Evolutionary conservation across 64 coral and sea anemone genomes (phyloP), one percentile per base, ranked within the genome.

Genomic region (Porites lutea): DNA sequence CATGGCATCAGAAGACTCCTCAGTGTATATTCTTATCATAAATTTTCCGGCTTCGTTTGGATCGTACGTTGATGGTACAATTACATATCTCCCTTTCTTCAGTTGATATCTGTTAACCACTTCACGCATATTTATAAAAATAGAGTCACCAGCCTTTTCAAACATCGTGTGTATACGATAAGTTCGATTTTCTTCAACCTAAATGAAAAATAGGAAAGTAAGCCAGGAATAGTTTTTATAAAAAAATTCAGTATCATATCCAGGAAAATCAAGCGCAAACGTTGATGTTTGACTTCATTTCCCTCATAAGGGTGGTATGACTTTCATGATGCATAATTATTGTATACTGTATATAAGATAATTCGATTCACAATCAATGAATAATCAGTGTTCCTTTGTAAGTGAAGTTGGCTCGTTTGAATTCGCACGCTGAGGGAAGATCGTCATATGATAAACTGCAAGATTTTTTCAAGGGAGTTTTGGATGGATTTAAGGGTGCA

Each of bases 141-240:
- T 58, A 0, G 94, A 89, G 50, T 91, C 89, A 13, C 77, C 90
- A 37, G 94, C 94, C 52, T 92, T 96, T 54, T 88, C 51, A 53
- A 82, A 63, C 83, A 88, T 92, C 13, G 71, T 15, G 67, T 96
- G 91, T 4, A 93, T 10, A 44, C 95, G 90, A 72, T 96, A 96
- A 5, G 59, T 55, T 13, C 95, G 95, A 89, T 96, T 96, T 64
- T 93, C 95, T 74, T 96, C 95, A 5, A 96, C 95, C 95, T 96
- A 58, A 59, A 81, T 8, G n/a, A 8, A 68, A 48, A 49, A 37
- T 21, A 59, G 27, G 27, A 37, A 37, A 37, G 1, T 37, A 37
- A 37, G 1, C 27, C 27, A 37, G 0, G 27, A 37, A 37, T 37
- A 37, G 27, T 37, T 37, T 37, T 37, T 62, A 48, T 15, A 37